Evolutionary conservation across 1,140 invertebrate species (phyloP), one percentile per base, ranked within the genome.

Genomic region (Pseudomyrmex sp.): DNA sequence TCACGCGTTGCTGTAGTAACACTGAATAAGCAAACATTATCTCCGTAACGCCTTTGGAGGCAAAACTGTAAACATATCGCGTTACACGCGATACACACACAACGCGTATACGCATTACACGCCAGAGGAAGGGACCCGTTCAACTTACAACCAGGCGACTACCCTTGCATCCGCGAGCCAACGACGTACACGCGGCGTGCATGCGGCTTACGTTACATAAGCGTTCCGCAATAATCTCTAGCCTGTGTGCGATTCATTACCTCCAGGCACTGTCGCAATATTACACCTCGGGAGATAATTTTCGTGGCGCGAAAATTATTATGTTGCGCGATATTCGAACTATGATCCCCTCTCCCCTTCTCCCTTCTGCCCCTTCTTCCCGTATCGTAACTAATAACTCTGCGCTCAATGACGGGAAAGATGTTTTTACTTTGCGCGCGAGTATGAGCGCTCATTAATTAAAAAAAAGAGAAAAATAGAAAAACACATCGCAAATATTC

Each of bases 1-100:
- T 35, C 52, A n/a, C n/a, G 10, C 58, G 62, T 50, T 52, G 63
- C 63, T 66, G 61, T 54, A 35, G 35, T 35, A 62, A 15, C 12
- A 52, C 46, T 50, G 79, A 77, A 87, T 56, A 87, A 87, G 84
- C 85, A 86, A 87, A 87, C 85, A 77, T 56, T 59, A 77, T 63
- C 77, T 58, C 10, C n/a, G 35, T 58, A 59, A 83, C 74, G 72
- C 54, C 65, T 59, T 83, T 76, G 26, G 63, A 83, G 23, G 77
- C 50, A 52, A 56, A 35, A 72, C 80, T 46, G 72, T 83, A 86
- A 87, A 87, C 69, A 87, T 87, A 87, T 87, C 85, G 58, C n/a
- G 26, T 87, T 83, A 86, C 84, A 75, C 61, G 48, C 58, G 48
- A 86, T 85, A 56, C 59, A 59, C 54, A 65, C 62, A 68, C 54